Base-by-base conservation (phyloP, 2,797 vertebrate species). In the Morus bassanus region DNA sequence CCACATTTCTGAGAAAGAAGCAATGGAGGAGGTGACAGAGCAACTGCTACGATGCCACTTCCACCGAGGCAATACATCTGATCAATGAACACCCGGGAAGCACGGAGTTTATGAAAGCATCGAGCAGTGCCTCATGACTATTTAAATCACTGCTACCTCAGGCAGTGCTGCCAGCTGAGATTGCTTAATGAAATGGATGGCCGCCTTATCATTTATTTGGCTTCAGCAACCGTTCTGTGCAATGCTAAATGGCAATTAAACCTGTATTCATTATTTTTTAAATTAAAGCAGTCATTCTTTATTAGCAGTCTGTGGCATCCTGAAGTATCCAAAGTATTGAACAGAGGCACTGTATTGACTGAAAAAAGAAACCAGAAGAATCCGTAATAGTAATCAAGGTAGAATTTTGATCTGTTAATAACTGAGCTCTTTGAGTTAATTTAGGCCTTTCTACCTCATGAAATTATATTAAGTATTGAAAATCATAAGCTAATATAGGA, bases 321-420 rank as follows among this genome's bases (percentile, higher is more conserved):
- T 72, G 45, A 59, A 60, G 17, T 54, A 87, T 51, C n/a, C 69
- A 25, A 86, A 80, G 28, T 67, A 53, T 56, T 77, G 48, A 87
- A 57, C 63, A 61, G 59, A 73, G 61, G 45, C 45, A 31, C 19
- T 46, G 28, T 33, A 63, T 39, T 69, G 63, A 76, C 43, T 65
- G 35, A 80, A 76, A 51, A 93, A 72, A 77, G 22, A 75, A 64
- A 73, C 9, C 25, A 18, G 54, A 69, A 89, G 73, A 93, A 93
- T 87, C 81, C 33, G 35, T 87, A 30, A 4, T 7, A 88, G 67
- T 50, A 78, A 96, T 91, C 74, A 92, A 60, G 10, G 23, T 31
- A 72, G 35, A 82, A 37, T 90, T 83, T 86, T 84, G 48, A 50
- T 75, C 60, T 85, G 68, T 56, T 88, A 90, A 70, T 80, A 78